Evolutionary conservation across 2,888 invertebrate genomes (phyloP).

Genomic region (Sipunculus nudus): DNA sequence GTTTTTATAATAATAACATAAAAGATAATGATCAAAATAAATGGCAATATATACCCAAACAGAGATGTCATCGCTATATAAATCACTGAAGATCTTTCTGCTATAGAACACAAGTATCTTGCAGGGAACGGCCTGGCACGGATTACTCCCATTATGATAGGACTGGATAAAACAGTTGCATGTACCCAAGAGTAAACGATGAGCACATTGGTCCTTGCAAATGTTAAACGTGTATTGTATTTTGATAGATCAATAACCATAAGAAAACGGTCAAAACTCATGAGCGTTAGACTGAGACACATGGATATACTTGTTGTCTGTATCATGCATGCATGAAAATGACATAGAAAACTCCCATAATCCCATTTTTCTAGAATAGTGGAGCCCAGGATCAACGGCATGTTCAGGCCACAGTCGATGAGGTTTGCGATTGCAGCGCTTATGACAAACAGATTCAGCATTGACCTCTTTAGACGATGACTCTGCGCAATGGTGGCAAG

Average conservation of each 20-base stretch:
- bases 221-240: constrained; percentile 43
- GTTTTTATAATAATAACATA: constrained; percentile 44
- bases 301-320: constrained; percentile 46
- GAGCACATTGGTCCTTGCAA: constrained; percentile 38
- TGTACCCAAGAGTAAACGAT: constrained; percentile 54
- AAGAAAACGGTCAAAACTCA: constrained; percentile 52
- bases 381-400: constrained; percentile 52
- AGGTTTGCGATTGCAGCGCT: constrained; percentile 51
- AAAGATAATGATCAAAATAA: constrained; percentile 43
- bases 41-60: constrained; percentile 49
- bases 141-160: constrained; percentile 45
- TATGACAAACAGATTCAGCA: constrained; percentile 48
- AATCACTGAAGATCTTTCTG: constrained; percentile 41
- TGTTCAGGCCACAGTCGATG: constrained; percentile 52
- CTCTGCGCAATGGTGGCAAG: constrained; percentile 50
- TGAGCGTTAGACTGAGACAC: constrained; percentile 42
- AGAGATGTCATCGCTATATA: constrained; percentile 45
- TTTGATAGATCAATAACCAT: constrained; percentile 44
- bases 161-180: constrained; percentile 50
- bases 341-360: constrained; percentile 47
- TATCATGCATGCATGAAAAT: constrained; percentile 49
- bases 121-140: constrained; percentile 41
- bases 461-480: constrained; percentile 37
- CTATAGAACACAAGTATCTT: constrained; percentile 50
- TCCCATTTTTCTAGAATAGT: constrained; percentile 48